phyloP scores from a whole-genome alignment of 1,140 invertebrate species.

The Camponotus pennsylvanicus region DNA sequence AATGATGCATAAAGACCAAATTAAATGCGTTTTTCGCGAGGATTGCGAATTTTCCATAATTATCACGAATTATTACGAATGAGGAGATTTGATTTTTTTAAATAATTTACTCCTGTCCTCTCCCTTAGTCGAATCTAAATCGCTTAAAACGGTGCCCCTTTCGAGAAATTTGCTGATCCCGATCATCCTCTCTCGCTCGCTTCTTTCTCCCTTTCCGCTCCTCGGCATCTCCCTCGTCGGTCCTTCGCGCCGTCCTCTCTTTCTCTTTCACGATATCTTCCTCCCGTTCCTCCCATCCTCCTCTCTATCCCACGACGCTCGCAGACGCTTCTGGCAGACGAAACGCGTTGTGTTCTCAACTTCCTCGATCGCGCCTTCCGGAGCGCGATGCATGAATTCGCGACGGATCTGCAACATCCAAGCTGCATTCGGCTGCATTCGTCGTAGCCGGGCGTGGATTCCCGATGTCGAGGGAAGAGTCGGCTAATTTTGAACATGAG shows the following conservation, averaged over 20 bases:
- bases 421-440: background rate
- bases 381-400: conserved; percentile 10
- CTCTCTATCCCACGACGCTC: conserved; percentile 53
- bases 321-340: conserved; percentile 73
- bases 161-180: conserved; percentile 35
- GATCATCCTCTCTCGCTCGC: background rate
- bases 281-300: conserved; percentile 24
- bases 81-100: background rate
- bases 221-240: background rate
- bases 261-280: conserved; percentile 46
- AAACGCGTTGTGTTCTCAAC: conserved; percentile 78
- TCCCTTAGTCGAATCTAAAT: too few species aligned
- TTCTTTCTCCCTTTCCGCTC: conserved; percentile 10
- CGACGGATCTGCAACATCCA: background rate
- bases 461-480: background rate
- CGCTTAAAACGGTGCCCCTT: background rate
- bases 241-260: conserved; percentile 54
- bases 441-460: background rate
- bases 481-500: background rate
- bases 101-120: background rate
- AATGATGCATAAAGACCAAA: background rate
- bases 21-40: background rate
- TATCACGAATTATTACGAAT: background rate
- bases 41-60: background rate
- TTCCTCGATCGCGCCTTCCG: conserved; percentile 72